These are phyloP conservation scores for Istiophorus platypterus DNA, from an alignment of 2,113 vertebrate species.

Conservation along the genomic window DNA sequence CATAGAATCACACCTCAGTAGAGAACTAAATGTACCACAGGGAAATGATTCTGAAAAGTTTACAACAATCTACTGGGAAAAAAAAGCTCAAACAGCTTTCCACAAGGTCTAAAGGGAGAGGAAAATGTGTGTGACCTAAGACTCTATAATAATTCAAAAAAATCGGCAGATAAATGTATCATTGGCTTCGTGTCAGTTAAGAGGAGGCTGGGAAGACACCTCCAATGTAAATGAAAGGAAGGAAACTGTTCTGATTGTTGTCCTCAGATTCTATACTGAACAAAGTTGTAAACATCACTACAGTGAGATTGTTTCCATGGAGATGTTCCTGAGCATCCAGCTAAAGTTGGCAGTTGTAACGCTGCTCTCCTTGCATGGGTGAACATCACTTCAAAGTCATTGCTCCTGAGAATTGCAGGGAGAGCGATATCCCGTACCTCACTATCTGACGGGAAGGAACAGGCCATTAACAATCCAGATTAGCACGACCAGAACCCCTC, in stretches of 20 bases:
- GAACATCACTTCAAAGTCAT: conserved; percentile 46
- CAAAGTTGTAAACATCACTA: conserved; percentile 35
- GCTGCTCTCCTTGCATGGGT: conserved; percentile 42
- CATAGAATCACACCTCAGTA: not conserved
- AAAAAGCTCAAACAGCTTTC: conserved; percentile 1
- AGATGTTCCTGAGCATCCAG: conserved; percentile 34
- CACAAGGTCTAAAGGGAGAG: conserved; percentile 20
- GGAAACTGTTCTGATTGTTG: conserved; percentile 5
- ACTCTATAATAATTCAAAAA: conserved; percentile 11
- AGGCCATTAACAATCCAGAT: conserved; percentile 69
- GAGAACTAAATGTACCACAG: not conserved
- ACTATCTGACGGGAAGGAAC: conserved; percentile 65
- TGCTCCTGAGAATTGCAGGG: conserved; percentile 40
- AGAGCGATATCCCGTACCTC: conserved; percentile 46
- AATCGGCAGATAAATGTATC: conserved; percentile 6
- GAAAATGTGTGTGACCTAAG: conserved; percentile 9
- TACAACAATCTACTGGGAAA: not conserved
- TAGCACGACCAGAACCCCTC: conserved; percentile 44
- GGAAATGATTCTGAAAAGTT: not conserved
- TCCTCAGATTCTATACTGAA: conserved; percentile 6
- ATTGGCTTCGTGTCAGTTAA: not conserved
- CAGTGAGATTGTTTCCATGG: conserved; percentile 59
- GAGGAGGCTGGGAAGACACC: not conserved
- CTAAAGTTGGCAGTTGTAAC: conserved; percentile 16
- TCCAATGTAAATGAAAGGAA: conserved; percentile 2